A percentile compares a stretch with the other conserved stretches of the same genome.
phyloP scores from a whole-genome alignment of 2,113 vertebrate genomes.

The Phylloscopus whistleri region DNA sequence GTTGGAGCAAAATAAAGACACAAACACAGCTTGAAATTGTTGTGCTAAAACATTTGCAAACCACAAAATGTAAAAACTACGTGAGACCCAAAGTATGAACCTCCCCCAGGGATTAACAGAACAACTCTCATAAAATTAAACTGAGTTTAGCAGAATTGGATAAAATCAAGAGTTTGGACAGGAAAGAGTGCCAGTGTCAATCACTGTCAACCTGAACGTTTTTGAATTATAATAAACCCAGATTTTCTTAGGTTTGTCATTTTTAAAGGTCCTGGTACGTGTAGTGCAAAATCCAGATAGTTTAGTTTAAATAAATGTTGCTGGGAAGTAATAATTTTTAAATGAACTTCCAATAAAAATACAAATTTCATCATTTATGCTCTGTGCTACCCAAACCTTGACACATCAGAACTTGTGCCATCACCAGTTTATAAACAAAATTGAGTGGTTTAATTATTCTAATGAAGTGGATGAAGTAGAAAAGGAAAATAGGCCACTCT shows the following conservation, averaged over 20 bases:
- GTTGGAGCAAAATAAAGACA: not conserved
- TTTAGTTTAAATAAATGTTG: not conserved
- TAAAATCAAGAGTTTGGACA: not conserved
- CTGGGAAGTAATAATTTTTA: not conserved
- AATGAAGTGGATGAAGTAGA: not conserved
- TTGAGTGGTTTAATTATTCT: not conserved
- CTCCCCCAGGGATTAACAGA: not conserved
- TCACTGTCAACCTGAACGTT: not conserved
- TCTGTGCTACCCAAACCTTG: not conserved
- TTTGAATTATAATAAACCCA: not conserved
- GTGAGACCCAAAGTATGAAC: accelerated
- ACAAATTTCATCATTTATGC: not conserved
- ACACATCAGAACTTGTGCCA: not conserved
- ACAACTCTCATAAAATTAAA: not conserved
- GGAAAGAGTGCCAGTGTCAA: accelerated
- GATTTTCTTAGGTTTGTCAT: not conserved
- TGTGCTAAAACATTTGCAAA: not conserved
- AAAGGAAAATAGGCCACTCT: not conserved
- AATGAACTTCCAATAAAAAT: not conserved
- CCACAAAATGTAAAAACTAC: not conserved
- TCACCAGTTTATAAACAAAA: not conserved
- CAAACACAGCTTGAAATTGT: not conserved
- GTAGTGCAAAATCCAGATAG: not conserved
- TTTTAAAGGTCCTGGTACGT: not conserved
- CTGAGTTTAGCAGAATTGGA: not conserved